Conservation (phyloP, 2,113 vertebrate species). For the Zapornia atra region DNA sequence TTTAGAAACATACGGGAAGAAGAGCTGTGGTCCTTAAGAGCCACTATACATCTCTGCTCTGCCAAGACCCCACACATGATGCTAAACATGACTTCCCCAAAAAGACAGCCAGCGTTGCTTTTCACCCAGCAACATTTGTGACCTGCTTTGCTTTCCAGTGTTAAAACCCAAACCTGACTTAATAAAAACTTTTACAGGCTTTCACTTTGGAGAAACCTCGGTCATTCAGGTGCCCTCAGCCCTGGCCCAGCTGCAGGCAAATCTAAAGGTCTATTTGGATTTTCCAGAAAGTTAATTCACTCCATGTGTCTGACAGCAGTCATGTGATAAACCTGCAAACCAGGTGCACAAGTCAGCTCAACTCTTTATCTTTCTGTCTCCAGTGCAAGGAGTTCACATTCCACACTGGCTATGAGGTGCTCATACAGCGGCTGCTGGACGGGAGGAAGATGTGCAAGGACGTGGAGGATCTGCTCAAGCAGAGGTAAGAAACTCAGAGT, state of each 20-base stretch:
- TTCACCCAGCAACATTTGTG: neutral
- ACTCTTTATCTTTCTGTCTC: neutral
- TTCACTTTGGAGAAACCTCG: neutral
- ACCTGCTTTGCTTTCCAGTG: neutral
- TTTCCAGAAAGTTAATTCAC: neutral
- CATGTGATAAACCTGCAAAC: neutral
- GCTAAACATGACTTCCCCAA: neutral
- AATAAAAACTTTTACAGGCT: neutral
- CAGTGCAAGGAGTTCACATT: conserved; percentile 88
- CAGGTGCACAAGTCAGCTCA: neutral
- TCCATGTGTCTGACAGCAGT: neutral
- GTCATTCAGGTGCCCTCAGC: neutral
- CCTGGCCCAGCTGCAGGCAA: neutral
- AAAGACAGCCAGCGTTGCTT: neutral
- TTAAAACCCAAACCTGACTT: neutral
- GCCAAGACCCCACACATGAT: neutral
- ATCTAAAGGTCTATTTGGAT: neutral
- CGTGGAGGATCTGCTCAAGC: conserved; percentile 90
- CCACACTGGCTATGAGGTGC: conserved; percentile 84
- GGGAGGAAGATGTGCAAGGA: conserved; percentile 93
- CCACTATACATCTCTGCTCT: neutral
- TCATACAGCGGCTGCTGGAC: conserved; percentile 85
- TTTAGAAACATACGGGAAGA: neutral
- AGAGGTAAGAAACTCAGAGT: conserved; percentile 78
- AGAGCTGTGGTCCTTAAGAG: neutral